A percentile compares a stretch with the other conserved stretches of the same genome.
Conservation (phyloP, 2,797 vertebrate genomes). For the Jordanella pulchra region DNA sequence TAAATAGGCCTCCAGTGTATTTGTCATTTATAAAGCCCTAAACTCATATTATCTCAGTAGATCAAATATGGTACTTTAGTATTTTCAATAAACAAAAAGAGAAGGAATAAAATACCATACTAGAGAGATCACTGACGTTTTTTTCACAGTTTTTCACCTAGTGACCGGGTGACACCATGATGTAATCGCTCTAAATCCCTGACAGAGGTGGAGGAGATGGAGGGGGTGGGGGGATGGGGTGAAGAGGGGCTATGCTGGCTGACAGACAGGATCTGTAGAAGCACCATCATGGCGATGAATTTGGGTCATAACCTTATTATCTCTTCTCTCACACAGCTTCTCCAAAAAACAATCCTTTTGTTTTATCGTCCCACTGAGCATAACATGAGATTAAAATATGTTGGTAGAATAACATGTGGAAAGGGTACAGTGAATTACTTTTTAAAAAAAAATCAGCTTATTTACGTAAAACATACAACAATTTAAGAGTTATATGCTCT, state of each 20-base stretch:
- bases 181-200: conserved; percentile 38
- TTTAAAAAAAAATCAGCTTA: conserved; percentile 30
- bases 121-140: neutral
- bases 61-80: conserved; percentile 3
- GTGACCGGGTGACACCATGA: conserved; percentile 37
- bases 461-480: conserved; percentile 8
- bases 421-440: conserved; percentile 9
- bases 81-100: conserved; percentile 16
- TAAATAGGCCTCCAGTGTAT: neutral
- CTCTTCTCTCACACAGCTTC: conserved; percentile 29
- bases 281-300: conserved; percentile 38
- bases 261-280: conserved; percentile 22
- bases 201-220: neutral
- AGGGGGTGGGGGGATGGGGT: too few species aligned
- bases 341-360: conserved; percentile 27
- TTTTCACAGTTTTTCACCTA: conserved; percentile 26
- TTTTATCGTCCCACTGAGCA: conserved; percentile 39
- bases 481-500: neutral
- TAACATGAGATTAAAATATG: conserved; percentile 39
- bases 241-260: conserved; percentile 22
- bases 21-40: neutral
- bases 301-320: conserved; percentile 54
- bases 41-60: neutral
- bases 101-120: neutral
- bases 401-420: neutral